phyloP scores from a whole-genome alignment of 1,140 invertebrate species.

The Zelostemma sp. region DNA sequence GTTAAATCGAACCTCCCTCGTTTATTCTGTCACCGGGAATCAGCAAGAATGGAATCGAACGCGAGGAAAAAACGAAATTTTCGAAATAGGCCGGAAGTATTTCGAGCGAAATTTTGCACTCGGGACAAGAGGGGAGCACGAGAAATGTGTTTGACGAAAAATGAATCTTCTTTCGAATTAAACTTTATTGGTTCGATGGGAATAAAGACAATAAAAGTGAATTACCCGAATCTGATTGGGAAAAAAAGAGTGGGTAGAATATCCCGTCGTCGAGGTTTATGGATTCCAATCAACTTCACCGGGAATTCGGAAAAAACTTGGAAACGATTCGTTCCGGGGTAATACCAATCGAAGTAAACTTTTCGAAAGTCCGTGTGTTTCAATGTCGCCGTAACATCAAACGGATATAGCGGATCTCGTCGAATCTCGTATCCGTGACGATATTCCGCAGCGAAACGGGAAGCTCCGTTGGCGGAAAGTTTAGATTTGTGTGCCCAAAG shows the following conservation, averaged over 20 bases:
- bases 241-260: too few relatives aligned
- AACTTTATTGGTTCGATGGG: neutral
- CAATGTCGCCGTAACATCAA: constrained; percentile 26
- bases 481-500: neutral
- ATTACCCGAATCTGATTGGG: constrained; percentile 31
- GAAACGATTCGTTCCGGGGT: constrained; percentile 32
- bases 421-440: constrained; percentile 25
- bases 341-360: constrained; percentile 41
- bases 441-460: constrained; percentile 10
- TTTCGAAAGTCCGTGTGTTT: constrained; percentile 30
- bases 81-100: neutral
- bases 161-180: neutral
- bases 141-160: neutral
- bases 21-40: constrained; percentile 53
- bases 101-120: constrained; percentile 5
- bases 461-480: constrained; percentile 5
- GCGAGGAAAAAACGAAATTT: constrained; percentile 23
- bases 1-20: constrained; percentile 61
- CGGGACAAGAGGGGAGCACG: constrained; percentile 1
- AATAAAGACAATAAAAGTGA: neutral
- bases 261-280: constrained; percentile 34
- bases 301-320: constrained; percentile 39
- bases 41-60: constrained; percentile 6
- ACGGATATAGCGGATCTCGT: constrained; percentile 18
- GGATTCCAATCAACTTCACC: constrained; percentile 32